Conservation (phyloP, 2,113 vertebrate species). For the Donacobius atricapilla region DNA sequence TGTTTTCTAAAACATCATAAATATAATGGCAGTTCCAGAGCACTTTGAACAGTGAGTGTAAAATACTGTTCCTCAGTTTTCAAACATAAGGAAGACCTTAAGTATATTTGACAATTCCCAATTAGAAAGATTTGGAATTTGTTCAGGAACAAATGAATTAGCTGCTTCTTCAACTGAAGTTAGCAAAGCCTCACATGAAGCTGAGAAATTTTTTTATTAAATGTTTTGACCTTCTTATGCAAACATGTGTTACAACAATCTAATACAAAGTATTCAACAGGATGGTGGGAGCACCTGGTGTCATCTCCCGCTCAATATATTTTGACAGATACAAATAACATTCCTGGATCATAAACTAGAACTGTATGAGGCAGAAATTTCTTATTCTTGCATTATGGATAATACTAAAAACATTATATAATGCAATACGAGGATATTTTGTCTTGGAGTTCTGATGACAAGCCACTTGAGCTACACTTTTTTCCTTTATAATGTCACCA, state of each 20-base stretch:
- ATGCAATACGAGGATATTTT: constrained; percentile 65
- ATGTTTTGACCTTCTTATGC: constrained; percentile 18
- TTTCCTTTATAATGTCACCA: constrained; percentile 79
- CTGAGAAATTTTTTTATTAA: constrained; percentile 7
- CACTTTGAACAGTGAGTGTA: constrained; percentile 3
- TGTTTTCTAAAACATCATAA: background rate
- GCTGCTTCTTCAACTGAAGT: constrained; percentile 23
- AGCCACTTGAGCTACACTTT: constrained; percentile 72
- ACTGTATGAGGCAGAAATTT: constrained; percentile 52
- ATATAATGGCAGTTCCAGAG: background rate
- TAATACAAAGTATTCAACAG: background rate
- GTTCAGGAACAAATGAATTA: constrained; percentile 53
- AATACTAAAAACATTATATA: constrained; percentile 71
- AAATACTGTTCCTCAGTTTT: background rate
- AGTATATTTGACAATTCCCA: constrained; percentile 43
- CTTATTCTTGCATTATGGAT: constrained; percentile 63
- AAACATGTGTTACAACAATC: background rate
- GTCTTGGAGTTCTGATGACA: constrained; percentile 73
- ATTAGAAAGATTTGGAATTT: constrained; percentile 58
- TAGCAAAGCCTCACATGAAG: constrained; percentile 14
- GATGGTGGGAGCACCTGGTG: background rate
- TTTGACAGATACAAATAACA: constrained; percentile 28
- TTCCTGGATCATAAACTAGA: constrained; percentile 47
- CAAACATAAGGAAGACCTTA: background rate
- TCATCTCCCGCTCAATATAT: background rate